A percentile compares a stretch with the other conserved stretches of the same genome.
Conservation (phyloP, 2,888 invertebrate genomes). For the Periphyllus acericola region DNA sequence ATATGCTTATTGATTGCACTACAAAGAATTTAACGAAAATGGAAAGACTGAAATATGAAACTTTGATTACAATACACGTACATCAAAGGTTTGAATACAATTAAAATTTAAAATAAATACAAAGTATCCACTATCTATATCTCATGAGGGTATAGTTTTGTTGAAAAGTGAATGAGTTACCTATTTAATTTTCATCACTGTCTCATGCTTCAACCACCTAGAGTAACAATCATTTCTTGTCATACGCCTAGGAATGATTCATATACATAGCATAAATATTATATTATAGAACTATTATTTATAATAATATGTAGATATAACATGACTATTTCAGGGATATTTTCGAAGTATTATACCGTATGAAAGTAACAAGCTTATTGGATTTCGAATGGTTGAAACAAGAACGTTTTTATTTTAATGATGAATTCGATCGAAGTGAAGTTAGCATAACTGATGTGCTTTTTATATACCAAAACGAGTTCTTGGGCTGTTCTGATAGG, state of each 20-base stretch:
- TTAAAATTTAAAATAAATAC: too few species aligned
- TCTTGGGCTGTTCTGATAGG: slow-evolving; percentile 94
- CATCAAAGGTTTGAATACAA: slow-evolving; percentile 98
- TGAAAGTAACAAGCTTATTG: slow-evolving; percentile 86
- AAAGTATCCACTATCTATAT: too few species aligned
- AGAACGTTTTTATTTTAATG: slow-evolving; percentile 95
- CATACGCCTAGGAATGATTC: too few species aligned
- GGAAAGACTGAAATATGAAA: slow-evolving; percentile 94
- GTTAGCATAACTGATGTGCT: slow-evolving; percentile 95
- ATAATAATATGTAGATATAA: neutral
- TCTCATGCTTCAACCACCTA: too few species aligned
- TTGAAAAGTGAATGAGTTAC: too few species aligned
- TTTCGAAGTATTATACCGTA: slow-evolving; percentile 78
- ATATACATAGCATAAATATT: too few species aligned
- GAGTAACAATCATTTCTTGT: too few species aligned
- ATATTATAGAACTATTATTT: too few species aligned
- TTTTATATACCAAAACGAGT: slow-evolving; percentile 96
- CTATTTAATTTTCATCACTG: too few species aligned
- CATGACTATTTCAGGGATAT: slow-evolving; percentile 76
- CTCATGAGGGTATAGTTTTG: too few species aligned
- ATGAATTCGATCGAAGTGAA: slow-evolving; percentile 90
- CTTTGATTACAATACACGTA: slow-evolving; percentile 95
- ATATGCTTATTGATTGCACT: slow-evolving; percentile 94
- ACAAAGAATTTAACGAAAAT: slow-evolving; percentile 90
- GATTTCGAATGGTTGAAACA: slow-evolving; percentile 99